Base-by-base conservation (phyloP, 2,113 vertebrate species). In the Rhineura floridana region DNA sequence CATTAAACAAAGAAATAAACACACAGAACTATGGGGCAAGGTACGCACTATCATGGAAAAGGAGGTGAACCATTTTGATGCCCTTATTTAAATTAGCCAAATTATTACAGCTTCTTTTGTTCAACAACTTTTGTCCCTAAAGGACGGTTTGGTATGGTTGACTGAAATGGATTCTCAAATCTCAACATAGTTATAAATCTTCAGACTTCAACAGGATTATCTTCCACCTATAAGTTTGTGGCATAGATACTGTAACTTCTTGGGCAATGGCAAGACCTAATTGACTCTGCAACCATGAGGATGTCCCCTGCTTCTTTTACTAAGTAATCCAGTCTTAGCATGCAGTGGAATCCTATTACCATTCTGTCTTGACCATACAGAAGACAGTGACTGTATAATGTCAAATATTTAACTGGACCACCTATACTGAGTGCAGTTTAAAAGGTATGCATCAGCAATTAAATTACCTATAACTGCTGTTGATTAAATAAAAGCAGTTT, bases 121-220 rank as follows among this genome's bases (percentile, higher is more conserved):
- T 50, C 87, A 88, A 28, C 21, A 59, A 65, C 46, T 81, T 81
- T 21, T 72, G 89, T 75, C 87, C 62, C 89, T 70, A 80, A 17
- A 87, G 30, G 75, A 84, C 46, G 82, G 48, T 28, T 87, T 93
- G 28, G 80, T 84, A n/a, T 63, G 30, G 79, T 72, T 88, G 73
- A 67, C 87, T 93, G 90, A 90, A 76, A 77, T 86, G 81, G 9
- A 83, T 88, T 87, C 91, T 67, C 87, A 82, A 89, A 95, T 70
- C 84, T 90, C 87, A 84, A 81, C 81, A 84, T 55, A 91, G 81
- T 85, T 83, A 85, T 88, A 80, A 86, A 86, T 86, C 44, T 77
- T 48, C 23, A 85, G 83, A 73, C 50, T 91, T 90, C 42, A 73
- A 83, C 36, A 88, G 28, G 33, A 87, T 86, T 67, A 84, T 63